Conservation (phyloP, 2,888 invertebrate genomes). For the Xylota sylvarum region DNA sequence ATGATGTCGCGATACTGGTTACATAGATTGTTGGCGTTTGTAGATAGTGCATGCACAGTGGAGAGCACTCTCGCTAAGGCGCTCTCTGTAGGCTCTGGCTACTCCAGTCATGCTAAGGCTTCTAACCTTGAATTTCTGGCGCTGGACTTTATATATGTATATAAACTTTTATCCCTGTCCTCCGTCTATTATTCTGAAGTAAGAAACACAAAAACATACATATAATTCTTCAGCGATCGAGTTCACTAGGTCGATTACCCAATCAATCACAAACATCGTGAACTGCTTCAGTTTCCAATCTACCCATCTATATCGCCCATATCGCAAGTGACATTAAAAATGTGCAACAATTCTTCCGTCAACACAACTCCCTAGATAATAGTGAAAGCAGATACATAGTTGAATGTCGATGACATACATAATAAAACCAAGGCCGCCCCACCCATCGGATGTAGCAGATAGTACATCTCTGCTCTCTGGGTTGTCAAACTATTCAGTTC, state of each 20-base stretch:
- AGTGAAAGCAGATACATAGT: constrained; percentile 48
- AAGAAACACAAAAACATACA: neutral
- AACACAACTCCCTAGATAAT: constrained; percentile 44
- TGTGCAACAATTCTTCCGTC: constrained; percentile 56
- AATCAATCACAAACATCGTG: constrained; percentile 60
- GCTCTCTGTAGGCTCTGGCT: too few relatives aligned
- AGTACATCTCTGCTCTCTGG: neutral
- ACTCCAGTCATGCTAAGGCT: too few relatives aligned
- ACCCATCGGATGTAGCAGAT: constrained; percentile 27
- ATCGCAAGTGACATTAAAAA: constrained; percentile 48
- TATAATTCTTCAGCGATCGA: constrained; percentile 25
- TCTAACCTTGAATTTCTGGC: too few relatives aligned
- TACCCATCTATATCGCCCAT: constrained; percentile 12
- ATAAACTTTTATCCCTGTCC: too few relatives aligned
- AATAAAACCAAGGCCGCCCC: constrained; percentile 29
- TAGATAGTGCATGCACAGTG: too few relatives aligned
- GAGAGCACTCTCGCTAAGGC: too few relatives aligned
- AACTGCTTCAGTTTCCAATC: constrained; percentile 39
- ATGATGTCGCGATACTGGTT: too few relatives aligned
- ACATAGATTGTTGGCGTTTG: too few relatives aligned
- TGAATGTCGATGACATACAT: constrained; percentile 36
- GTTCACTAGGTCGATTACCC: constrained; percentile 68
- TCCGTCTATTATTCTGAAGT: too few relatives aligned
- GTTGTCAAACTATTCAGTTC: constrained; percentile 31
- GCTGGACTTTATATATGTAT: too few relatives aligned